Conservation (phyloP, 2,888 invertebrate species). For the Torymus auratus region DNA sequence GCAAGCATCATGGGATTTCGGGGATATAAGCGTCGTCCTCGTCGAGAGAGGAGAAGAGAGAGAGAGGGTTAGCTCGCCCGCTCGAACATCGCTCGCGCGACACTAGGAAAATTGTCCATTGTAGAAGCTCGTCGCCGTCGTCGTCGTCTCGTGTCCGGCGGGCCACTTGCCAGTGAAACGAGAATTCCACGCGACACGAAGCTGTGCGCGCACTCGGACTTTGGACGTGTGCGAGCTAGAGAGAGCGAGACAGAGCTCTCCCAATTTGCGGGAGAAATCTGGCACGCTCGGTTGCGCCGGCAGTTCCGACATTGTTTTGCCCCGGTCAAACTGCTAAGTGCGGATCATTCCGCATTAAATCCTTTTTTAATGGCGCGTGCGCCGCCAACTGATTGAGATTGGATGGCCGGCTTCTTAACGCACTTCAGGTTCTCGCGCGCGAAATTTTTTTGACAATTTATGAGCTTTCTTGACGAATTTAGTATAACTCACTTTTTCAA, state of each 20-base stretch:
- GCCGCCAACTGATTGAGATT: background rate
- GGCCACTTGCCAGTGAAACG: conserved; percentile 37
- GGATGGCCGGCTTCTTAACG: background rate
- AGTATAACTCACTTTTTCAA: too few species aligned
- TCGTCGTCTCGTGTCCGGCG: background rate
- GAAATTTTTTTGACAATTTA: too few species aligned
- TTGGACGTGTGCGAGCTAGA: background rate
- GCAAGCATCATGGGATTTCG: conserved; percentile 14
- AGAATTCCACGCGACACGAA: conserved; percentile 11
- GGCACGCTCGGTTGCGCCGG: conserved; percentile 22
- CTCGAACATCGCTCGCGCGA: conserved; percentile 6
- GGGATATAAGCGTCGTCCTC: conserved; percentile 10
- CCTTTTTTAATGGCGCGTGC: background rate
- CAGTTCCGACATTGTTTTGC: conserved; percentile 26
- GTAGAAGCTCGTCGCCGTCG: background rate
- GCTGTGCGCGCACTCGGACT: background rate
- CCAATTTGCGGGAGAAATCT: conserved; percentile 48
- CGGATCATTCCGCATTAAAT: conserved; percentile 11
- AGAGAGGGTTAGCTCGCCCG: background rate
- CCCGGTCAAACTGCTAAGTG: conserved; percentile 17
- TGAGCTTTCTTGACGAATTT: too few species aligned
- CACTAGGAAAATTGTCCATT: conserved; percentile 24
- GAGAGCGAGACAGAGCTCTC: conserved; percentile 1
- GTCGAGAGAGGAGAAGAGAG: background rate
- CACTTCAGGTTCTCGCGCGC: too few species aligned